Percentiles rank a stretch among this genome's conserved stretches.
phyloP scores from a whole-genome alignment of 2,888 invertebrate species.

The Athalia rosae region DNA sequence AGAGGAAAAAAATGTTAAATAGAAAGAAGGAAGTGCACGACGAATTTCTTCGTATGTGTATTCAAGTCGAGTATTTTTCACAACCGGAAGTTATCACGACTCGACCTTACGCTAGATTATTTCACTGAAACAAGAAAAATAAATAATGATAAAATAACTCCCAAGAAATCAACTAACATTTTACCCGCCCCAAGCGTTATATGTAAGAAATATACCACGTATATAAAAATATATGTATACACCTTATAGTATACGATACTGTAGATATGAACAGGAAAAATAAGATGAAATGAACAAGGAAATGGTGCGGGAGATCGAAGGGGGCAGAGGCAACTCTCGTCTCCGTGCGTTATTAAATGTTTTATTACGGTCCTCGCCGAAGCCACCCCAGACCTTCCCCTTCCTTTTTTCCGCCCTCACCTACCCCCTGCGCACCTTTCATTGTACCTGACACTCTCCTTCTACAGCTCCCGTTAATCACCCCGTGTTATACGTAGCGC shows the following conservation, averaged over 20 bases:
- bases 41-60: slow-evolving; percentile 4
- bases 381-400: not conserved
- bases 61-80: slow-evolving; percentile 13
- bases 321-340: slow-evolving; percentile 32
- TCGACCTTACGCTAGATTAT: slow-evolving; percentile 9
- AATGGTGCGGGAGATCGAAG: not conserved
- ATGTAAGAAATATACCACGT: not conserved
- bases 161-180: slow-evolving; percentile 1
- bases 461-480: not conserved
- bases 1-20: not conserved
- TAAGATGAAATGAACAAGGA: slow-evolving; percentile 35
- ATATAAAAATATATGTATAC: not conserved
- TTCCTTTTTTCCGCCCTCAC: slow-evolving; percentile 53
- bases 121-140: slow-evolving; percentile 8
- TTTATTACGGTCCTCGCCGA: slow-evolving; percentile 55
- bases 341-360: slow-evolving; percentile 56
- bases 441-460: slow-evolving; percentile 26
- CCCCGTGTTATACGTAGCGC: slow-evolving; percentile 8
- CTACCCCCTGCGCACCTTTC: slow-evolving; percentile 22
- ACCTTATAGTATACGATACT: not conserved
- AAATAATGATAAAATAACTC: too few relatives aligned
- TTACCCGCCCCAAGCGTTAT: not conserved
- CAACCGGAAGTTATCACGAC: slow-evolving; percentile 21
- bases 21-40: not conserved
- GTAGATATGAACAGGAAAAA: slow-evolving; percentile 21